Evolutionary conservation across 1,140 invertebrate species (phyloP), one percentile per base, ranked within the genome.

Genomic region (Meloidogyne floridensis): DNA sequence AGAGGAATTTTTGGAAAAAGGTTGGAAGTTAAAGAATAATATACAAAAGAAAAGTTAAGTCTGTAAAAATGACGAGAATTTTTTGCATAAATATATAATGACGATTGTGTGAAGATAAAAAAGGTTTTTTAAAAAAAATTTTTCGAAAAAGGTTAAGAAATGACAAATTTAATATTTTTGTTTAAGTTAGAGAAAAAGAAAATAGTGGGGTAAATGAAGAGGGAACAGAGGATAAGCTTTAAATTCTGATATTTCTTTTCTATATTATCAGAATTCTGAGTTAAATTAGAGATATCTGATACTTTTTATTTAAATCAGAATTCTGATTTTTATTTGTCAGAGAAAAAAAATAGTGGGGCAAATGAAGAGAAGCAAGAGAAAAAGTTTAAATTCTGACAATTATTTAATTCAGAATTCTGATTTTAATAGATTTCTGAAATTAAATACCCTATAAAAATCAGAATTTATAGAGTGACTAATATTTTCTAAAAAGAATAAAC

Each of bases 101-200:
- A 59, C 3, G 10, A 15, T 59, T 59, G 11, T 3, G 2, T 11
- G 10, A 51, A 73, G 18, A 20, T n/a, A 73, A 73, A 42, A 73
- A 73, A 42, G 15, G 13, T 73, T 73, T 20, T 53, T 73, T 73
- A 73, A 73, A 73, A n/a, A 65, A 65, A 65, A 2, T 65, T 65
- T n/a, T 59, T 15, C 7, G 13, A 53, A 73, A 15, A 73, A 73
- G 8, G 2, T 15, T 20, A 20, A 72, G 11, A 72, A 72, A 72
- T 72, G 11, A n/a, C 11, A n/a, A 13, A 72, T 72, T 72, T 32
- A 32, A 32, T 32, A 32, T 32, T 47, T 47, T 7, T 47, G 47
- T 47, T 47, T 47, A 1, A 4, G 47, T 8, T 47, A 47, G 4
- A 8, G 47, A 4, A 47, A 47, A 47, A 47, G 47, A 47, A 47